Percentiles rank a stretch among this genome's conserved stretches.
These are phyloP conservation scores for Drosophila lutescens DNA, from an alignment of 2,888 invertebrate species.

Conservation along the genomic window DNA sequence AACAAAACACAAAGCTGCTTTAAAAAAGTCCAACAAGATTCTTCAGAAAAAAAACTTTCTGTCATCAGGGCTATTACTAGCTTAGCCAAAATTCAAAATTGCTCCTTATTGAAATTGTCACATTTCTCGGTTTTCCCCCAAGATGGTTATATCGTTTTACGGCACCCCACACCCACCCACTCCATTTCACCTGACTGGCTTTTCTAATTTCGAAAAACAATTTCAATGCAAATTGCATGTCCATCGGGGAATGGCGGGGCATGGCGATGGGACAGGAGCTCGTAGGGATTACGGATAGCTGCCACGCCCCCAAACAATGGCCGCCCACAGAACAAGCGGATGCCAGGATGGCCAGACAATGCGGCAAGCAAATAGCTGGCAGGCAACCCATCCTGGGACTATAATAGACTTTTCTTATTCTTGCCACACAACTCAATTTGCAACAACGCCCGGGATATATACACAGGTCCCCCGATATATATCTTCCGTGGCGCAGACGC, in stretches of 20 bases:
- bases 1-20: not conserved
- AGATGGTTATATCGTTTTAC: constrained; percentile 24
- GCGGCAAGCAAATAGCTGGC: constrained; percentile 65
- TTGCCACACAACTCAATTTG: constrained; percentile 78
- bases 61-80: not conserved
- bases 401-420: constrained; percentile 78
- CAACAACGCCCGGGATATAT: constrained; percentile 38
- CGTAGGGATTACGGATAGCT: constrained; percentile 25
- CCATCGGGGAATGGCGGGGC: not conserved
- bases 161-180: not conserved
- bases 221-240: constrained; percentile 71
- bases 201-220: constrained; percentile 71
- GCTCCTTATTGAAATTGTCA: constrained; percentile 28
- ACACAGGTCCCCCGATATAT: constrained; percentile 23
- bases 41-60: too few relatives aligned
- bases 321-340: constrained; percentile 35
- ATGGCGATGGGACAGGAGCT: not conserved
- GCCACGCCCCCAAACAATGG: constrained; percentile 62
- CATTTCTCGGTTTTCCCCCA: constrained; percentile 12
- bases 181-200: constrained; percentile 56
- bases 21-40: too few relatives aligned
- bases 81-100: not conserved
- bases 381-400: constrained; percentile 66
- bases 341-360: constrained; percentile 64
- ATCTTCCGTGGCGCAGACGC: constrained; percentile 65